A percentile compares a stretch with the other conserved stretches of the same genome.
Conservation (phyloP, 2,888 invertebrate genomes). For the Escarpia spicata region DNA sequence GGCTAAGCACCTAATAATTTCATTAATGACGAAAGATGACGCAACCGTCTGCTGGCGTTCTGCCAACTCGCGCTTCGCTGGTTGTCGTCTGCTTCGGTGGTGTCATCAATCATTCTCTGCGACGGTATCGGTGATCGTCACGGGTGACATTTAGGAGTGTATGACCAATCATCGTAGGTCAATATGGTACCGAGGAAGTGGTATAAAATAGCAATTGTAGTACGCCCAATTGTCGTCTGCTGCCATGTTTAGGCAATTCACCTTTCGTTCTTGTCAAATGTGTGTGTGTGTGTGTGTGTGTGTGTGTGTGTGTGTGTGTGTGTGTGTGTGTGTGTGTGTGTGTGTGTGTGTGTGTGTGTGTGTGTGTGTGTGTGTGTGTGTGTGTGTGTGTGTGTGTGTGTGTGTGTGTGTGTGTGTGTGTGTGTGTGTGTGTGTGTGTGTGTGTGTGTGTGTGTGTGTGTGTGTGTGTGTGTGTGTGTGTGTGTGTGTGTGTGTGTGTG, state of each 20-base stretch:
- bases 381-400: too few relatives aligned
- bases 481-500: too few relatives aligned
- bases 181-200: neutral
- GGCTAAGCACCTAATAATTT: slow-evolving; percentile 6
- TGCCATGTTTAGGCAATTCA: neutral
- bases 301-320: too few relatives aligned
- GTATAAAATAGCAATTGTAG: neutral
- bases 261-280: neutral
- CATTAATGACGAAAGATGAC: slow-evolving; percentile 16
- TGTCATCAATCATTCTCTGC: neutral
- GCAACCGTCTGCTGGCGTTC: neutral
- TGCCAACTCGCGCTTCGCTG: neutral
- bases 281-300: neutral
- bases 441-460: too few relatives aligned
- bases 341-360: too few relatives aligned
- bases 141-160: neutral
- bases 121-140: neutral
- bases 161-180: neutral
- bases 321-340: too few relatives aligned
- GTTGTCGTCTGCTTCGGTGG: neutral
- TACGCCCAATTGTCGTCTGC: neutral
- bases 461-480: too few relatives aligned
- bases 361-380: too few relatives aligned
- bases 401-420: too few relatives aligned
- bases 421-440: too few relatives aligned